Percentiles rank a stretch among this genome's conserved stretches.
Evolutionary conservation across 2,888 invertebrate genomes (phyloP).

Genomic region (Leptarthrus brevirostris): DNA sequence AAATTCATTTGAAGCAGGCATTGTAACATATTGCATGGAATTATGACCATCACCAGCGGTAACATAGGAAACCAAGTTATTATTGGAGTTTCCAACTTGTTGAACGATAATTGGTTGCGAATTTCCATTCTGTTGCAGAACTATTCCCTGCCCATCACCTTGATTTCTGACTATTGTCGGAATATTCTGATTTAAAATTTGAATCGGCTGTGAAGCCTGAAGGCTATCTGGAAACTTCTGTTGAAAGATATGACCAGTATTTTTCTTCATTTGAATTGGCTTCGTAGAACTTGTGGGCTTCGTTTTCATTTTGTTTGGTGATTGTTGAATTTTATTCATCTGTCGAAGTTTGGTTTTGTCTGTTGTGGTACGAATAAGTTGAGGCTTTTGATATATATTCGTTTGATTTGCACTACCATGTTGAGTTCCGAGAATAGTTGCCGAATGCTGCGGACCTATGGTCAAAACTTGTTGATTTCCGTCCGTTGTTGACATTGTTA

Average conservation of each 20-base stretch:
- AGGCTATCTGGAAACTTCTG: constrained; percentile 68
- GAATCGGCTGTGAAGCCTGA: constrained; percentile 65
- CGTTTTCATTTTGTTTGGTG: constrained; percentile 54
- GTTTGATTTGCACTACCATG: constrained; percentile 69
- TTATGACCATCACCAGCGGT: constrained; percentile 60
- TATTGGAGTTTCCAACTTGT: constrained; percentile 69
- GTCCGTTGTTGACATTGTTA: constrained; percentile 55
- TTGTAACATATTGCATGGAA: constrained; percentile 79
- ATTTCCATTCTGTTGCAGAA: constrained; percentile 65
- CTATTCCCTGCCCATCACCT: constrained; percentile 52
- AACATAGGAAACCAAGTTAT: constrained; percentile 69
- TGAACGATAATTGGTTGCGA: constrained; percentile 76
- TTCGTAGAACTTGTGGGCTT: constrained; percentile 57
- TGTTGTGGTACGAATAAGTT: constrained; percentile 67
- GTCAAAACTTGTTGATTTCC: constrained; percentile 53
- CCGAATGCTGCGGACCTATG: constrained; percentile 50
- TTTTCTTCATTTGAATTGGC: constrained; percentile 59
- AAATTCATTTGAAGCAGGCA: constrained; percentile 69
- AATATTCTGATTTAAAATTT: constrained; percentile 57
- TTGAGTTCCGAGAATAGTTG: constrained; percentile 59
- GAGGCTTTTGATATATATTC: constrained; percentile 69
- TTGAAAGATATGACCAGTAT: constrained; percentile 53
- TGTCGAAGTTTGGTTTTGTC: constrained; percentile 69
- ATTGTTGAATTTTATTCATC: constrained; percentile 55
- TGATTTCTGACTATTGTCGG: constrained; percentile 67